Evolutionary conservation across 1,140 invertebrate genomes (phyloP), one percentile per base, ranked within the genome.

Genomic region (Daktulosphaira vitifoliae): DNA sequence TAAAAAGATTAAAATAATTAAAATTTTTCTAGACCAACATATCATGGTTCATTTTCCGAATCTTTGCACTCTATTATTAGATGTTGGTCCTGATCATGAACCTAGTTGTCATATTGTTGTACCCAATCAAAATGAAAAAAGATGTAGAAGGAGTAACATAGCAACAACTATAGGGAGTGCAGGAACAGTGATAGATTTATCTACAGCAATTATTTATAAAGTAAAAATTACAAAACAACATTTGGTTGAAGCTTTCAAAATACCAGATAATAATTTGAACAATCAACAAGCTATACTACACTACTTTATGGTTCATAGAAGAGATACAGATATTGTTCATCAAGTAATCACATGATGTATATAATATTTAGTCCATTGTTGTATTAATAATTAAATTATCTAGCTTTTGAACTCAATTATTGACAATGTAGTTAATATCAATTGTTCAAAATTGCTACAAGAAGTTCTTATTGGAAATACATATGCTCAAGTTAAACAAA

Each of bases 31-130:
- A 84, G 82, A 84, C 66, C 84, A 88, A 71, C 83, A 89, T 67
- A 79, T 92, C 73, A 73, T 89, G 9, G 86, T 90, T 1, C 84
- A 85, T 68, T 84, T 86, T 15, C 86, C 87, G 44, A 85, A 84
- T 69, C 76, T 87, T 4, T 90, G 89, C 74, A 83, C 85, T 0
- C 88, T 91, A 72, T 73, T 91, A 13, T 74, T 91, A 42, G 89
- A 92, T 73, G 83, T 90, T 66, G 88, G 87, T 16, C 73, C 84
- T 4, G 80, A 81, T 56, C 89, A 92, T 71, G 86, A 89, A 73
- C 88, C 89, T 0, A 84, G 81, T 66, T 88, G 87, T 70, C 88
- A 91, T 68, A 82, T 90, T 66, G 78, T 87, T 0, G 62, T 73
- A 46, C 49, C 70, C 65, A 59, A 68, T 59, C 54, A 52, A 68